Base-by-base conservation (phyloP, 1,140 invertebrate genomes). In the Anadara kagoshimensis region DNA sequence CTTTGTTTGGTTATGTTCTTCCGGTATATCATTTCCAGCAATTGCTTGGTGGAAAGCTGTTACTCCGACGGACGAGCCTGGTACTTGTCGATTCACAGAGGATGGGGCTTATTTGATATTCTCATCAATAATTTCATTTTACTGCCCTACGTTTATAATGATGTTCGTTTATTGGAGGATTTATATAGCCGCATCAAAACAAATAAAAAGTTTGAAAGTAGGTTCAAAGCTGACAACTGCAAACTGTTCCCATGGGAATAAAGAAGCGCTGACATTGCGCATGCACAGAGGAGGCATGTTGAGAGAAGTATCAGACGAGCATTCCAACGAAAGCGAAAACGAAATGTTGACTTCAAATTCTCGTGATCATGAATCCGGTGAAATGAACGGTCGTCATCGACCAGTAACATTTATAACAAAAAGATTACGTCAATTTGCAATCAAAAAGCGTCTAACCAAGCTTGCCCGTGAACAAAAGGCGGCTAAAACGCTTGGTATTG, bases 1-100 rank as follows among this genome's bases (percentile, higher is more conserved):
- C 72, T 92, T 95, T 14, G 97, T 99, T 0, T 99, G 98, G 98
- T 86, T 96, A 1, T 91, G 97, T 7, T 97, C 95, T 0, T 93
- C 94, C 5, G 89, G 97, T 20, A 99, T 99, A 75, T 98, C 96
- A 78, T 97, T 98, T 44, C 98, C 98, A 4, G 97, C 98, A 0
- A 90, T 99, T 47, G 93, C 97, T 18, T 97, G 97, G 14, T 99
- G 98, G 98, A 83, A 83, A 69, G 82, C 83, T 1, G 83, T 85
- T 5, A 83, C 80, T 12, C 81, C 83, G 0, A 20, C 69, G 18
- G 76, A 83, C 45, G 59, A 80, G 0, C 73, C 83, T 0, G 71
- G 69, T 5, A 44, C 67, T 49, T 91, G 90, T 78, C 57, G 87
- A 43, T 89, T 91, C 43, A 90, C 88, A n/a, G 86, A 85, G 49